Conservation (phyloP, 2,113 vertebrate genomes). For the Plecotus auritus region DNA sequence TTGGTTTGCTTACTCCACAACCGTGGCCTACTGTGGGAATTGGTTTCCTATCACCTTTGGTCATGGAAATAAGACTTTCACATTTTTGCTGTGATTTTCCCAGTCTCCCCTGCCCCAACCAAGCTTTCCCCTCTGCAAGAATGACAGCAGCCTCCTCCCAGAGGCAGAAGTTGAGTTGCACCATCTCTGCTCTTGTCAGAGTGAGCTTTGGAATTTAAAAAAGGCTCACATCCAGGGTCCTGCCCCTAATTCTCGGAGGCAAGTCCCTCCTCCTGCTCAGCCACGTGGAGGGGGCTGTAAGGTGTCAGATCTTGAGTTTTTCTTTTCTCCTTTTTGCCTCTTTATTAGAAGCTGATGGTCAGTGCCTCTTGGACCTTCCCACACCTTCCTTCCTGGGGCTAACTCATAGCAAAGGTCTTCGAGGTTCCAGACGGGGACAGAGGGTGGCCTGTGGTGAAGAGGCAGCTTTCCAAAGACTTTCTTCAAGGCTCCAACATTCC, state of each 20-base stretch:
- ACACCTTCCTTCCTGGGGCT: neutral
- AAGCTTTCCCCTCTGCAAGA: neutral
- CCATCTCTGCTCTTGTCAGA: neutral
- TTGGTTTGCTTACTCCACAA: neutral
- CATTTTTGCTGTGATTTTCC: neutral
- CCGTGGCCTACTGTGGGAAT: rapidly evolving
- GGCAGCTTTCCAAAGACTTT: neutral
- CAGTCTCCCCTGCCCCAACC: neutral
- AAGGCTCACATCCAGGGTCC: neutral
- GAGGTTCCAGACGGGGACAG: neutral
- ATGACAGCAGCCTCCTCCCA: neutral
- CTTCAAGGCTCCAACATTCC: neutral
- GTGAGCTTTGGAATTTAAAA: neutral
- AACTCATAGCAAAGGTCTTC: neutral
- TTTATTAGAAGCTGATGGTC: neutral
- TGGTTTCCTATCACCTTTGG: neutral
- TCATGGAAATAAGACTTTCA: neutral
- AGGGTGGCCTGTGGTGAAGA: neutral
- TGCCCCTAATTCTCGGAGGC: too few species aligned
- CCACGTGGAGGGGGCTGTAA: too few species aligned
- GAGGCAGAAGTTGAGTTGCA: neutral
- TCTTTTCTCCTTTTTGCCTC: neutral
- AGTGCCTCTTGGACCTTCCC: neutral
- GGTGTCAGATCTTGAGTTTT: neutral
- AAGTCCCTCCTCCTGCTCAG: neutral